Evolutionary conservation across 2,888 invertebrate genomes (phyloP).

Genomic region (Apamea sordens): DNA sequence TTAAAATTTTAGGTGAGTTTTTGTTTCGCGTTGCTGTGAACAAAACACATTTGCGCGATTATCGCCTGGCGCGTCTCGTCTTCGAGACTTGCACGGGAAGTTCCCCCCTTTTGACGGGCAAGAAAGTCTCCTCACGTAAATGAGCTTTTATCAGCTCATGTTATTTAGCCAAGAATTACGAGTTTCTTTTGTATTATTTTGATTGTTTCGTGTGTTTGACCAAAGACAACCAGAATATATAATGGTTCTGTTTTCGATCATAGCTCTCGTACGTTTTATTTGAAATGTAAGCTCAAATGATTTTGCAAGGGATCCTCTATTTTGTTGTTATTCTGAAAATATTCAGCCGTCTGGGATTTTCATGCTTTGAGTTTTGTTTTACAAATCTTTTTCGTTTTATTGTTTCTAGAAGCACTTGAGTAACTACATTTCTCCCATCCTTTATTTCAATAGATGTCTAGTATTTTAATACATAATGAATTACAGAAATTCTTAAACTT

Average conservation of each 20-base stretch:
- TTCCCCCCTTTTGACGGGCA: neutral
- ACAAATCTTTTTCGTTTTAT: neutral
- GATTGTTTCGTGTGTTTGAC: conserved; percentile 6
- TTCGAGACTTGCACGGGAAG: neutral
- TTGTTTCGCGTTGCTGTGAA: too few species aligned
- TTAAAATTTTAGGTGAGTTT: neutral
- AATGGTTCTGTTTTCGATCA: conserved; percentile 5
- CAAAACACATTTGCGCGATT: neutral
- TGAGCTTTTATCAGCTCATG: too few species aligned
- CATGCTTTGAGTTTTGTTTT: neutral
- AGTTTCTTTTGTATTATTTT: conserved; percentile 7
- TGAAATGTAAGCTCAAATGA: conserved; percentile 20
- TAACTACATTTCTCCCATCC: neutral
- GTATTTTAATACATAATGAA: neutral
- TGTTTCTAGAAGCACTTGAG: neutral
- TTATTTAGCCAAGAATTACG: neutral
- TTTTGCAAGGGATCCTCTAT: neutral
- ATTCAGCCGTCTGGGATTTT: conserved; percentile 1
- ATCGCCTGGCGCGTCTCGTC: too few species aligned
- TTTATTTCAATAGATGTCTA: neutral
- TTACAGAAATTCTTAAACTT: neutral
- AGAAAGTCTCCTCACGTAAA: conserved; percentile 5
- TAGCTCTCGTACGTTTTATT: conserved; percentile 14
- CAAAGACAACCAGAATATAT: conserved; percentile 5
- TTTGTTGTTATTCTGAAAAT: conserved; percentile 3